Percentiles rank a stretch among this genome's conserved stretches.
Conservation (phyloP, 2,797 vertebrate genomes). For the Anas acuta region DNA sequence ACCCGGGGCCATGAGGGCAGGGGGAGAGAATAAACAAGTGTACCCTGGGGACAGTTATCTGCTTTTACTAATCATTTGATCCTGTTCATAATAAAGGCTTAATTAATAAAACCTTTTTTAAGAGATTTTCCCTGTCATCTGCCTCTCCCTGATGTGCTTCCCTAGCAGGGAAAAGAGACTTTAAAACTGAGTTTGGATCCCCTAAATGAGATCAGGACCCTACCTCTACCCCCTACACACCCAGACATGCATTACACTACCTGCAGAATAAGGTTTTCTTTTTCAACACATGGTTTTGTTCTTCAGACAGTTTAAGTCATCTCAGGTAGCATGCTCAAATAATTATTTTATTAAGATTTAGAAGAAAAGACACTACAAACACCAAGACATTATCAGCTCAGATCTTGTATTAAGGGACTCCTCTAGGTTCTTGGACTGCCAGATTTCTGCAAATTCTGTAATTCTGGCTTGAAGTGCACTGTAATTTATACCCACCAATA, state of each 20-base stretch:
- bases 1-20: neutral
- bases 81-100: neutral
- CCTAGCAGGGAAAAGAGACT: neutral
- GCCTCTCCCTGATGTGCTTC: neutral
- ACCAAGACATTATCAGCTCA: neutral
- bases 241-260: neutral
- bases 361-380: neutral
- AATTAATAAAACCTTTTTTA: neutral
- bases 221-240: neutral
- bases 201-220: neutral
- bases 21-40: rapidly evolving
- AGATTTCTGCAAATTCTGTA: neutral
- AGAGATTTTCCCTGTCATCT: neutral
- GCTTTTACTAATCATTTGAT: neutral
- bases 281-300: neutral
- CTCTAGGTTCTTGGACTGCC: neutral
- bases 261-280: neutral
- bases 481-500: neutral
- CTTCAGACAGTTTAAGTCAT: neutral
- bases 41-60: rapidly evolving
- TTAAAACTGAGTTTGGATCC: neutral
- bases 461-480: neutral
- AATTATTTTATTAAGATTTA: neutral
- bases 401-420: neutral
- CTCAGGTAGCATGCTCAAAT: neutral